Evolutionary conservation across 1,140 invertebrate species (phyloP).

Genomic region (Zaprionus tsacasi): DNA sequence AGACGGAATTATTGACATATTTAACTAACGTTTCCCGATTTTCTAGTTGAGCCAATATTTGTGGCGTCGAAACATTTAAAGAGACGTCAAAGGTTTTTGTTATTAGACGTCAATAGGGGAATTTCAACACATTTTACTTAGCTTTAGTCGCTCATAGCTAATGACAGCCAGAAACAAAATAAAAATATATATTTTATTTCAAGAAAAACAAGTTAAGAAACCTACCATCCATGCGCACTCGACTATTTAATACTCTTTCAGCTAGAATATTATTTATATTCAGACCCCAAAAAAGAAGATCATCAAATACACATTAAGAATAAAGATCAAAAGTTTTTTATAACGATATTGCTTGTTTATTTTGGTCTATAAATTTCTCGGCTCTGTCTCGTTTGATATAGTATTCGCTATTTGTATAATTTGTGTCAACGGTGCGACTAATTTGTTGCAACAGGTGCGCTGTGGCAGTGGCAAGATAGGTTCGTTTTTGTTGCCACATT

Average conservation of each 20-base stretch:
- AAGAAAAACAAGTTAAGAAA: neutral
- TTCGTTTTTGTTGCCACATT: conserved; percentile 31
- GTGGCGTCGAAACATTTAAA: neutral
- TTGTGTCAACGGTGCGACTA: conserved; percentile 14
- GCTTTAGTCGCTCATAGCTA: neutral
- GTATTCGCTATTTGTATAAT: conserved; percentile 36
- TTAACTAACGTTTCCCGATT: conserved; percentile 4
- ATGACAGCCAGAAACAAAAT: neutral
- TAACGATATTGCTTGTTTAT: conserved; percentile 35
- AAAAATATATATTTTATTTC: neutral
- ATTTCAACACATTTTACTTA: conserved; percentile 8
- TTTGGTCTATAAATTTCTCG: conserved; percentile 40
- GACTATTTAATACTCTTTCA: neutral
- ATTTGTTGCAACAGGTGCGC: conserved; percentile 70
- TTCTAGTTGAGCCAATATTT: neutral
- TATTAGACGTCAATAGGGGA: conserved; percentile 42
- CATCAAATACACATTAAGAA: conserved; percentile 1
- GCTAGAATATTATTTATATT: neutral
- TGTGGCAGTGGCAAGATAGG: neutral
- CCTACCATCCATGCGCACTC: neutral
- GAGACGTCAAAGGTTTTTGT: conserved; percentile 27
- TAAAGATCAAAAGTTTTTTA: conserved; percentile 2
- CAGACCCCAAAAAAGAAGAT: neutral
- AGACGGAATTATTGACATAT: neutral
- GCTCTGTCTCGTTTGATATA: conserved; percentile 28